Conservation (phyloP, 2,888 invertebrate genomes). For the Holacanthella duospinosa region DNA sequence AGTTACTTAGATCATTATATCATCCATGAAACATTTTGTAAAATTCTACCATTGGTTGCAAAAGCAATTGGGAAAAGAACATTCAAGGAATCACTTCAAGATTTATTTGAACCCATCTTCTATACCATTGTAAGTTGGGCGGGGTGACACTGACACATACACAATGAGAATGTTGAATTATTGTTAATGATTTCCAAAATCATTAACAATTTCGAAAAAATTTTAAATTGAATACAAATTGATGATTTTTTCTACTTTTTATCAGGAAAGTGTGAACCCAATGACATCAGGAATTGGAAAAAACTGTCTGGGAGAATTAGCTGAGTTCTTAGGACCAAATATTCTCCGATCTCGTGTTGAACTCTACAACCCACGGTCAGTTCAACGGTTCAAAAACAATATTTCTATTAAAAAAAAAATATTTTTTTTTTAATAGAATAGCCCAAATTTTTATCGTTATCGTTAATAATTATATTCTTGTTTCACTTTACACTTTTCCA, state of each 20-base stretch:
- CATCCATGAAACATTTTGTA: constrained; percentile 47
- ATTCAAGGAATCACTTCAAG: constrained; percentile 46
- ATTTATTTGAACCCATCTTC: constrained; percentile 46
- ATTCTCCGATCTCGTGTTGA: constrained; percentile 47
- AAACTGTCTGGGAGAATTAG: constrained; percentile 44
- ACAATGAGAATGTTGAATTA: no score
- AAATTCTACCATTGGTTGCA: constrained; percentile 45
- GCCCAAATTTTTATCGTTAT: not conserved
- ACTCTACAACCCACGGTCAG: constrained; percentile 44
- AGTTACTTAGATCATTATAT: constrained; percentile 47
- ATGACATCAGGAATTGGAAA: constrained; percentile 46
- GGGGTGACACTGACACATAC: no score
- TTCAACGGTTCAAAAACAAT: no score
- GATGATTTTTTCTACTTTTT: constrained; percentile 15
- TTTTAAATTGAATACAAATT: not conserved
- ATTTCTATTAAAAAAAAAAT: not conserved
- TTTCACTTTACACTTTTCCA: no score
- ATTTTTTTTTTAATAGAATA: not conserved
- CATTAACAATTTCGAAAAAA: no score
- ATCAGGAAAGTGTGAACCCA: constrained; percentile 46
- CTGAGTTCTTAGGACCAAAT: constrained; percentile 44
- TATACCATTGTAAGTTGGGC: constrained; percentile 46
- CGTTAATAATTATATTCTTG: no score
- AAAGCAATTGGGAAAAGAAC: constrained; percentile 45
- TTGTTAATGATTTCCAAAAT: no score